Percentiles rank a stretch among this genome's conserved stretches.
Evolutionary conservation across 2,888 invertebrate genomes (phyloP).

Genomic region (Sminthurides aquaticus): DNA sequence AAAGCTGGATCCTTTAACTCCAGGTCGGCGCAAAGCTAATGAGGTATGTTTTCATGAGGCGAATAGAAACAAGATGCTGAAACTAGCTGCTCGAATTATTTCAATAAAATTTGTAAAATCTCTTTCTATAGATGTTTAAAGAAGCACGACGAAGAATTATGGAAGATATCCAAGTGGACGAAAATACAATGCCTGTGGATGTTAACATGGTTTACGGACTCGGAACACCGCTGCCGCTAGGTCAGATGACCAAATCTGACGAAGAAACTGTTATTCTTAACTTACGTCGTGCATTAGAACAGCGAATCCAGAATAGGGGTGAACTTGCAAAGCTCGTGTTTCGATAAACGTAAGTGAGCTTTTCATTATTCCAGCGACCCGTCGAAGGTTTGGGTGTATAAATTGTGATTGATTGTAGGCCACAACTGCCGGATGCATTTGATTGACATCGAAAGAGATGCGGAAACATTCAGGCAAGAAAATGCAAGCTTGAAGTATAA

Average conservation of each 20-base stretch:
- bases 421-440: constrained; percentile 30
- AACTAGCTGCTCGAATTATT: background rate
- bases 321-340: constrained; percentile 27
- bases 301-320: constrained; percentile 31
- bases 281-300: constrained; percentile 41
- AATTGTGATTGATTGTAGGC: constrained; percentile 21
- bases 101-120: constrained; percentile 2
- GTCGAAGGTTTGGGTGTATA: constrained; percentile 11
- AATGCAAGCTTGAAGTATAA: constrained; percentile 26
- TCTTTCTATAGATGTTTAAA: constrained; percentile 47
- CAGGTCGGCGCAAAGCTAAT: constrained; percentile 71
- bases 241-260: constrained; percentile 61
- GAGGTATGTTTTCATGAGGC: constrained; percentile 52
- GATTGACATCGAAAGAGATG: constrained; percentile 29
- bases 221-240: constrained; percentile 66
- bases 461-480: constrained; percentile 28
- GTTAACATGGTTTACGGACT: constrained; percentile 50
- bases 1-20: constrained; percentile 57
- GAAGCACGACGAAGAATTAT: constrained; percentile 49
- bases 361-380: too few relatives aligned
- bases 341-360: constrained; percentile 34
- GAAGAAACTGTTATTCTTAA: constrained; percentile 59
- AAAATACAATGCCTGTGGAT: constrained; percentile 49
- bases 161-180: constrained; percentile 47
- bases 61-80: background rate